Evolutionary conservation across 2,113 vertebrate species (phyloP).

Genomic region (Aphelocoma coerulescens): DNA sequence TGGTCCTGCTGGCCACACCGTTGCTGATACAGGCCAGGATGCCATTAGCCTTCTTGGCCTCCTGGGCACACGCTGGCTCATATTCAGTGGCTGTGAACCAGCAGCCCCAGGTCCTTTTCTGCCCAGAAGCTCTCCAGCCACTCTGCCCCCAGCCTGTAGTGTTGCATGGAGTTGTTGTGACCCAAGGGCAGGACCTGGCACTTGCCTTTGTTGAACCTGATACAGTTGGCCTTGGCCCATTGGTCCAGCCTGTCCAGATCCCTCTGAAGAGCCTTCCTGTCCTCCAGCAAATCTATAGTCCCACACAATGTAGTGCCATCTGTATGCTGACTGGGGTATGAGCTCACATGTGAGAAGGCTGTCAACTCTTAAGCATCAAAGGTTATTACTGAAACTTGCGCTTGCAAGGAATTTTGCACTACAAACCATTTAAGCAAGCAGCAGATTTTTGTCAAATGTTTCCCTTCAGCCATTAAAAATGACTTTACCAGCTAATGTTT

Average conservation of each 20-base stretch:
- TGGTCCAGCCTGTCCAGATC: neutral
- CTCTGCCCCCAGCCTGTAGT: neutral
- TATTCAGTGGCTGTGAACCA: neutral
- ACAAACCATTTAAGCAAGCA: neutral
- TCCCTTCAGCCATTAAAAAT: neutral
- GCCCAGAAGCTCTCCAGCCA: neutral
- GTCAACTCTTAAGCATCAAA: neutral
- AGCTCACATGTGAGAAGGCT: neutral
- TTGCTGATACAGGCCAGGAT: neutral
- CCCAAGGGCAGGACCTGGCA: accelerated
- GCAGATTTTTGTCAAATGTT: neutral
- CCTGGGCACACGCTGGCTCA: neutral
- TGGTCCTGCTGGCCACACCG: neutral
- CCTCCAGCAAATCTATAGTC: neutral
- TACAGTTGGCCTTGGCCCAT: neutral
- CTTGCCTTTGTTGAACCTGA: neutral
- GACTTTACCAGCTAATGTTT: neutral
- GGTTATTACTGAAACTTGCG: neutral
- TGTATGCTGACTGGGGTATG: neutral
- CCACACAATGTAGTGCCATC: neutral
- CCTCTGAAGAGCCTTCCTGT: neutral
- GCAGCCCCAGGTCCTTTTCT: neutral
- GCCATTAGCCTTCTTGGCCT: neutral
- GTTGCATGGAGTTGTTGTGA: neutral
- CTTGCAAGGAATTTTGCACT: neutral